Evolutionary conservation across 1,140 invertebrate species (phyloP), one percentile per base, ranked within the genome.

Genomic region (Zaprionus capensis): DNA sequence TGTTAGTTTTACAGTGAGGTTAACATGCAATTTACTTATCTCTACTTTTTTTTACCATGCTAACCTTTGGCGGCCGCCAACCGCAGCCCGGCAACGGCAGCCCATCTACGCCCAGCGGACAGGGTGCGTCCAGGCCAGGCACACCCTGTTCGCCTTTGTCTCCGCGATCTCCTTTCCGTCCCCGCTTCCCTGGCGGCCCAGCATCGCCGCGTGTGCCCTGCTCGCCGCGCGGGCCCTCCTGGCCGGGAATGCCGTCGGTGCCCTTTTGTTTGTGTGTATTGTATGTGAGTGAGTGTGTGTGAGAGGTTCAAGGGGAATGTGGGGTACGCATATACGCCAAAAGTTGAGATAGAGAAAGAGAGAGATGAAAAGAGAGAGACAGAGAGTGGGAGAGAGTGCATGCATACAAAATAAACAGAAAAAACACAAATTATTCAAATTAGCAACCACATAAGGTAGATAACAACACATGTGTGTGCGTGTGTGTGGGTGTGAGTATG

Each of bases 41-140:
- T 22, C 46, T 51, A 51, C 11, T 31, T 56, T 75, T 26, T 71
- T 26, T 24, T 76, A 75, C 64, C 91, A 91, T 92, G 91, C 88
- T 92, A 94, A 97, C 96, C 95, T 97, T 96, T 79, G 95, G 95
- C 82, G 97, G 96, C 94, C 97, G 95, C 97, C 97, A 98, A 72
- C 97, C 98, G 94, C 98, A 99, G 76, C 98, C 98, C 28, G 97
- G 97, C 81, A 99, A 93, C 68, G 98, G 98, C 81, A 99, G 94
- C 70, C 98, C 98, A 93, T 99, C 98, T 17, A 96, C 95, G 57
- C 98, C 98, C 57, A 99, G 94, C 65, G 98, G 98, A 95, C 98
- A 99, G 2, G 98, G 98, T 41, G 98, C 98, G 93, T 99, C 98
- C 73, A 99, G 93, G 69, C 98, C 98, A 15, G 98, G 98, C 76